These are phyloP conservation scores for Antennarius maculatus DNA, from an alignment of 2,797 vertebrate species.

Conservation along the genomic window DNA sequence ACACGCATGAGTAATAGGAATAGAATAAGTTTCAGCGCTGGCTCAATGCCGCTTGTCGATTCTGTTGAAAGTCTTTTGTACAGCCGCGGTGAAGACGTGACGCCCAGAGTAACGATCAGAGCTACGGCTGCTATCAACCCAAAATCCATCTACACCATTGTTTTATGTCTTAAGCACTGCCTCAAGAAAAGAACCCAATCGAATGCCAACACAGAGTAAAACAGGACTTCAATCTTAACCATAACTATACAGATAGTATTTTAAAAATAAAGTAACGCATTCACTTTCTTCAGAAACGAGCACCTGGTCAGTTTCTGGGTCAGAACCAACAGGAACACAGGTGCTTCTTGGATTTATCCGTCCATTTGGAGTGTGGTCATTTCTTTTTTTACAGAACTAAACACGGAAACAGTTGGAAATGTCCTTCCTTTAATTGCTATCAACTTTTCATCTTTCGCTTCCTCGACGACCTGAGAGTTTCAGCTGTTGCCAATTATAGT, in stretches of 20 bases:
- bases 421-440: slow-evolving; percentile 7
- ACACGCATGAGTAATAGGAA: slow-evolving; percentile 28
- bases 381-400: neutral
- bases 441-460: slow-evolving; percentile 4
- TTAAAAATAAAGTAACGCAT: too few species aligned
- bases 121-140: neutral
- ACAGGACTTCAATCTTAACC: neutral
- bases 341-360: too few species aligned
- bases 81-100: neutral
- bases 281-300: neutral
- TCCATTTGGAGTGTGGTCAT: too few species aligned
- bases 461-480: neutral
- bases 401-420: slow-evolving; percentile 3
- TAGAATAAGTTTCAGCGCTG: slow-evolving; percentile 22
- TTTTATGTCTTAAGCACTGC: slow-evolving; percentile 1
- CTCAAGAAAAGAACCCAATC: neutral
- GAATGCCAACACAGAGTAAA: neutral
- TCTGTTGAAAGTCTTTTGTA: slow-evolving; percentile 2
- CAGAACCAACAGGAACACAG: too few species aligned
- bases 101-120: slow-evolving; percentile 6
- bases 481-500: slow-evolving; percentile 25
- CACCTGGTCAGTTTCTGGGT: too few species aligned
- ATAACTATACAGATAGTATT: too few species aligned
- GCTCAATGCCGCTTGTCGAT: slow-evolving; percentile 16
- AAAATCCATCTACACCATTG: slow-evolving; percentile 9